Percentiles rank a stretch among this genome's conserved stretches.
phyloP scores from a whole-genome alignment of 2,888 invertebrate species.

The Cyclophora punctaria region DNA sequence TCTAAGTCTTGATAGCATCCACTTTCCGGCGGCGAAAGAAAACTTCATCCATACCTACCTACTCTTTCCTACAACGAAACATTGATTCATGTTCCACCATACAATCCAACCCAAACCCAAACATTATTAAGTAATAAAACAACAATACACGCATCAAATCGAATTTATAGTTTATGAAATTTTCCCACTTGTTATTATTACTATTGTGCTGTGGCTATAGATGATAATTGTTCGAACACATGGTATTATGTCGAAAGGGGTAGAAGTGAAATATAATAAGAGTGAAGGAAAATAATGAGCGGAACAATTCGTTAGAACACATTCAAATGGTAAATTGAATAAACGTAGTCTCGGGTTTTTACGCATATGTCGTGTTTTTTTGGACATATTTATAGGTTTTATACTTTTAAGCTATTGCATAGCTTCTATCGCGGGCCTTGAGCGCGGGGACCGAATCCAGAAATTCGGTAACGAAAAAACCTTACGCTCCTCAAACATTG shows the following conservation, averaged over 20 bases:
- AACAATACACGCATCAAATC: slow-evolving; percentile 52
- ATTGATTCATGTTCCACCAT: too few relatives aligned
- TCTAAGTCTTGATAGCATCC: too few relatives aligned
- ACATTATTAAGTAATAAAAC: slow-evolving; percentile 53
- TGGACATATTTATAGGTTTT: too few relatives aligned
- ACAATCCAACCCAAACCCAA: neutral
- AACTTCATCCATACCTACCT: too few relatives aligned
- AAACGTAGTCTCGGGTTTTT: slow-evolving; percentile 12
- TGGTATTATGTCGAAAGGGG: slow-evolving; percentile 60
- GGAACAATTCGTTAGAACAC: slow-evolving; percentile 30
- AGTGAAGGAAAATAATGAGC: slow-evolving; percentile 33
- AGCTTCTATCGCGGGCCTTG: too few relatives aligned
- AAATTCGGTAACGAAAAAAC: too few relatives aligned
- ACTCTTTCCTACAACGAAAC: too few relatives aligned
- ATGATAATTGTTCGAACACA: slow-evolving; percentile 66
- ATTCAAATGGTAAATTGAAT: slow-evolving; percentile 29
- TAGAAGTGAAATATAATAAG: slow-evolving; percentile 33
- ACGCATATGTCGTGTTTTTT: slow-evolving; percentile 14
- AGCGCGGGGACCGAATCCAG: too few relatives aligned
- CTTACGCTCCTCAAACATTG: too few relatives aligned
- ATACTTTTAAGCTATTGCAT: too few relatives aligned
- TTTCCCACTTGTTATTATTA: slow-evolving; percentile 53
- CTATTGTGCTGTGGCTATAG: slow-evolving; percentile 45
- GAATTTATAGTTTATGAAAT: slow-evolving; percentile 70
- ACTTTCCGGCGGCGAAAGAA: too few relatives aligned